Conservation (phyloP, 1,140 invertebrate genomes). For the Apis mellifera region Amel_HAv3.1 CM009932.2:3510501-3511000, state of each 20-base stretch:
- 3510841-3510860: too few species aligned
- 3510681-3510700: conserved; percentile 70
- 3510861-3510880: too few species aligned
- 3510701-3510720: conserved; percentile 26
- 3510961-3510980: too few species aligned
- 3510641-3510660: conserved; percentile 67
- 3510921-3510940: too few species aligned
- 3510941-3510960: too few species aligned
- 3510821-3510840: too few species aligned
- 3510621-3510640: conserved; percentile 61
- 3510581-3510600: conserved; percentile 64
- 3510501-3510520: conserved; percentile 64
- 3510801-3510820: too few species aligned
- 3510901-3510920: too few species aligned
- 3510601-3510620: conserved; percentile 56
- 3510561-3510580: conserved; percentile 2
- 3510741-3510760: neutral
- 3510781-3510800: too few species aligned
- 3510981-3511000: too few species aligned
- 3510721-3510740: conserved; percentile 1
- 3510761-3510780: neutral
- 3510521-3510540: conserved; percentile 49
- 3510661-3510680: conserved; percentile 62
- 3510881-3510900: too few species aligned
- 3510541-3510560: conserved; percentile 50